Percentiles rank a stretch among this genome's conserved stretches.
Evolutionary conservation across 1,140 invertebrate species (phyloP).

Genomic region (Samia ricini): DNA sequence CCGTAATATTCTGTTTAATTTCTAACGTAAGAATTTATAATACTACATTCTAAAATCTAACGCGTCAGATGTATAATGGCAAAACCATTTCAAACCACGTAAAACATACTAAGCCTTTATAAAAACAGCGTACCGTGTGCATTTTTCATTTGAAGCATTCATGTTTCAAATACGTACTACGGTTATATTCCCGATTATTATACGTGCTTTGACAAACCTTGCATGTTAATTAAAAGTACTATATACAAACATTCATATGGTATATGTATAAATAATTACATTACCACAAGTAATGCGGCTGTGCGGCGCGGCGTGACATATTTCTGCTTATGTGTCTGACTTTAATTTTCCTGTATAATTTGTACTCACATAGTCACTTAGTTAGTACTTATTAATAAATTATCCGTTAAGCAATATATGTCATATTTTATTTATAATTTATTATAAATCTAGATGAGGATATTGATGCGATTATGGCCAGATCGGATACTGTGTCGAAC

Average conservation of each 20-base stretch:
- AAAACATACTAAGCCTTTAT: background rate
- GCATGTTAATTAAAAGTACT: slow-evolving; percentile 38
- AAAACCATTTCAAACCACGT: slow-evolving; percentile 1
- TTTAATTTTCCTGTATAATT: background rate
- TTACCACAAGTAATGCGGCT: background rate
- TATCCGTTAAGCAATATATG: no score
- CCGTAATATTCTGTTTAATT: background rate
- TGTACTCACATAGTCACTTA: background rate
- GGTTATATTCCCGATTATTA: slow-evolving; percentile 17
- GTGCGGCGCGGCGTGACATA: background rate
- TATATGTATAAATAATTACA: slow-evolving; percentile 9
- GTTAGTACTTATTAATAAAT: no score
- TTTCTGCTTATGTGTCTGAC: background rate
- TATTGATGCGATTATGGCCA: no score
- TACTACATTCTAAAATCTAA: background rate
- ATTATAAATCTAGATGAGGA: no score
- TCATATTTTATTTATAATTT: no score
- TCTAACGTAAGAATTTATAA: background rate
- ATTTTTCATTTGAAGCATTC: slow-evolving; percentile 4
- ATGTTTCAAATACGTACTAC: background rate
- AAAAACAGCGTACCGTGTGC: background rate
- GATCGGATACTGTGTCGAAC: no score
- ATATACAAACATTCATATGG: slow-evolving; percentile 9
- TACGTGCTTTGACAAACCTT: slow-evolving; percentile 40
- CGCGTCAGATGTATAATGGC: background rate